phyloP scores from a whole-genome alignment of 2,888 invertebrate species.

The Julus scandinavius region DNA sequence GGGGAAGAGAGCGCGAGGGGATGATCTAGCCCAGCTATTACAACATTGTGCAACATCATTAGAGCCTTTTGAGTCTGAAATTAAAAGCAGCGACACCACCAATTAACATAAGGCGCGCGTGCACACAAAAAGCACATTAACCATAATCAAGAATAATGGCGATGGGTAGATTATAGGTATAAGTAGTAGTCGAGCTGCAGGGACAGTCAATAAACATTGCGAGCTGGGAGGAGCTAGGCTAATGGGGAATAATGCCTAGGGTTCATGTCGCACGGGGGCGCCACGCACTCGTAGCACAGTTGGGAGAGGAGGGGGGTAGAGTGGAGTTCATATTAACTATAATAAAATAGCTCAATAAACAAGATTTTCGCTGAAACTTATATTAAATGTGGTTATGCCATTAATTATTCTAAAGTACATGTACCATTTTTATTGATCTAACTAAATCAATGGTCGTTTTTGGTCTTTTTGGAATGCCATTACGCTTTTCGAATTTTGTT shows the following conservation, averaged over 20 bases:
- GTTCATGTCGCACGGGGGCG: background rate
- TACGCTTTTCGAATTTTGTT: no score
- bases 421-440: no score
- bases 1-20: background rate
- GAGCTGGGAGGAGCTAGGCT: background rate
- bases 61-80: constrained; percentile 45
- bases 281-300: background rate
- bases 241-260: background rate
- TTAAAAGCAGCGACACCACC: constrained; percentile 50
- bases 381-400: background rate
- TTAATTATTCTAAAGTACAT: background rate
- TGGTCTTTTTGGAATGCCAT: no score
- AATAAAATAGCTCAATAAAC: background rate
- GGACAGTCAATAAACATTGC: background rate
- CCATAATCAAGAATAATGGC: constrained; percentile 51
- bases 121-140: constrained; percentile 48
- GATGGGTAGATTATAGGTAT: constrained; percentile 15
- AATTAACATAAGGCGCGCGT: constrained; percentile 49
- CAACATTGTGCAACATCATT: constrained; percentile 43
- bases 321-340: no score
- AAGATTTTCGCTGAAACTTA: background rate
- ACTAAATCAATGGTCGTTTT: no score
- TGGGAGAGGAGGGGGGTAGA: background rate
- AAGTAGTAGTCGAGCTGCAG: constrained; percentile 2
- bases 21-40: constrained; percentile 5